Conservation (phyloP, 2,113 vertebrate species). For the Ciconia stormi region DNA sequence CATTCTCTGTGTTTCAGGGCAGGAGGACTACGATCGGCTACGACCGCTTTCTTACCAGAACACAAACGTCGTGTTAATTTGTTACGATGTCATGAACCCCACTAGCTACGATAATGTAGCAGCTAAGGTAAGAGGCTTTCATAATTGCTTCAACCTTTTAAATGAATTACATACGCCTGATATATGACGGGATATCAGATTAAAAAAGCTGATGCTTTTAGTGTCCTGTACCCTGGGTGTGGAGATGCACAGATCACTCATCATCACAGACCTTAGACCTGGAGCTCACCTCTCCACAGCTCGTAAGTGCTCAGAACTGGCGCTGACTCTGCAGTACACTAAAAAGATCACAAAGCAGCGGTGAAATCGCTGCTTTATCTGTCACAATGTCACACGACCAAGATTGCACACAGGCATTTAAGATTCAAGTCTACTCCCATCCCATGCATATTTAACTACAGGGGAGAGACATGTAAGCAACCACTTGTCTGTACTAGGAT, state of each 20-base stretch:
- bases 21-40: conserved; percentile 94
- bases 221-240: neutral
- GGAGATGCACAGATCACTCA: neutral
- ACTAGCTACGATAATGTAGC: conserved; percentile 91
- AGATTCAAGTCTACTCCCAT: neutral
- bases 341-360: neutral
- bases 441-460: neutral
- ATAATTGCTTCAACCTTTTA: neutral
- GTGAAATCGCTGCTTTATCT: neutral
- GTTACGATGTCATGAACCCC: conserved; percentile 96
- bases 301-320: neutral
- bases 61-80: conserved; percentile 87
- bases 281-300: neutral
- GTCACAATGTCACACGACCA: accelerated
- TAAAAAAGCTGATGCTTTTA: neutral
- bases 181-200: neutral
- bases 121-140: conserved; percentile 83
- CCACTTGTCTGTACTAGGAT: neutral
- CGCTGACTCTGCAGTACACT: neutral
- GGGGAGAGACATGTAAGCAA: neutral
- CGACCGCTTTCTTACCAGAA: conserved; percentile 94
- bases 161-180: neutral
- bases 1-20: conserved; percentile 76
- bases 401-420: neutral
- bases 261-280: neutral